Conservation (phyloP, 2,113 vertebrate genomes). For the Lonchura striata region DNA sequence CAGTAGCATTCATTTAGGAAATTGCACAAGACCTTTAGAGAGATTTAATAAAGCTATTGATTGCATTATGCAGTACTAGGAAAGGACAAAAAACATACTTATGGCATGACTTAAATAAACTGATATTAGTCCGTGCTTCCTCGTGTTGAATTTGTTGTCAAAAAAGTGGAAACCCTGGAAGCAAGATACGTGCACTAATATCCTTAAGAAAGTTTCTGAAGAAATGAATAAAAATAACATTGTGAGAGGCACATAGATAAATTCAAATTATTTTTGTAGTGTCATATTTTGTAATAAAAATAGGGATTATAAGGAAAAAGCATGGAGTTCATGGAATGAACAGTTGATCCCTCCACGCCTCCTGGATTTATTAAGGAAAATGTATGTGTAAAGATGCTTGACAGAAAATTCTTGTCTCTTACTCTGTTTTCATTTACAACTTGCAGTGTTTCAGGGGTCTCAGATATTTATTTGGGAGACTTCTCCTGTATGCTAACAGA, state of each 20-base stretch:
- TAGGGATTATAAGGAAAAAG: neutral
- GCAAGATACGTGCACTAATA: neutral
- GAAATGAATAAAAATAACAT: neutral
- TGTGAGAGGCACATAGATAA: neutral
- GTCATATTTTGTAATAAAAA: neutral
- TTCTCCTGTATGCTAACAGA: neutral
- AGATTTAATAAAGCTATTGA: slow-evolving; percentile 15
- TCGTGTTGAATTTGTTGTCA: neutral
- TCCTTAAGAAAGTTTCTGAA: neutral
- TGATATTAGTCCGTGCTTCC: neutral
- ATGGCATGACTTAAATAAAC: neutral
- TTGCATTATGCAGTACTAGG: neutral
- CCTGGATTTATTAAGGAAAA: neutral
- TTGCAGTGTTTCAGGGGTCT: neutral
- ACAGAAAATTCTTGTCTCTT: neutral
- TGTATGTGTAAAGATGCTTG: neutral
- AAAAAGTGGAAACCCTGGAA: neutral
- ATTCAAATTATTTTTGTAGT: neutral
- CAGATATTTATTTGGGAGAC: neutral
- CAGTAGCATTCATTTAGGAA: neutral
- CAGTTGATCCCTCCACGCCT: neutral
- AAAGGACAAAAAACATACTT: neutral
- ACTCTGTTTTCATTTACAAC: neutral
- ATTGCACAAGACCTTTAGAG: neutral
- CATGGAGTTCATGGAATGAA: neutral